Base-by-base conservation (phyloP, 2,888 invertebrate genomes). In the Drosophila melanosoma region DNA sequence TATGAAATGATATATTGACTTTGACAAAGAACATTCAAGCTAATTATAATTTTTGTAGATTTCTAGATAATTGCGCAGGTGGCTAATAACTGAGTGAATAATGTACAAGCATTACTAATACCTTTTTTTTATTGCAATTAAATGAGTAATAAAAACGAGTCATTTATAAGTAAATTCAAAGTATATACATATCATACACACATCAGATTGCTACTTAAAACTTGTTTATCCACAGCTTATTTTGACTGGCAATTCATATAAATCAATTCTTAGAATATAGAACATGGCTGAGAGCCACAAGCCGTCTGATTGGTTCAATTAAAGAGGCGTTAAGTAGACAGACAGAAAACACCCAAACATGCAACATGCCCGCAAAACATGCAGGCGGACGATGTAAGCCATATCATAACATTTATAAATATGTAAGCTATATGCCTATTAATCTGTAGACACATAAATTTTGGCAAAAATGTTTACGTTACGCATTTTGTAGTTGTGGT, bases 321-420 rank as follows among this genome's bases (percentile, higher is more conserved):
- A 26, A 49, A 60, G 59, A 70, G 61, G 56, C 72, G 59, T 77
- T 60, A 33, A 62, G 58, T 29, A 40, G 32, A 59, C 60, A 40
- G n/a, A n/a, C 7, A 58, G 11, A 62, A 53, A 6, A 63, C 10
- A 40, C 51, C 35, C 56, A 64, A 48, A 66, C n/a, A 60, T 20
- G 51, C 42, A 33, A 42, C 33, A 33, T 23, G 32, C 38, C 32
- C 12, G 23, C 54, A 45, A 11, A 26, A 38, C 33, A 54, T 62
- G 62, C 76, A 66, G 60, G 59, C 78, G 68, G 67, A 56, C 68
- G 35, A 17, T 52, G 49, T 40, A 62, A 59, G 32, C 45, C 54
- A 69, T 57, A 63, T 64, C 59, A 45, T 29, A 52, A 12, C 54
- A 53, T 7, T n/a, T 32, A 60, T 32, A 20, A 29, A 60, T 36